Evolutionary conservation across 2,888 invertebrate species (phyloP), one percentile per base, ranked within the genome.

Genomic region (Troides aeacus): DNA sequence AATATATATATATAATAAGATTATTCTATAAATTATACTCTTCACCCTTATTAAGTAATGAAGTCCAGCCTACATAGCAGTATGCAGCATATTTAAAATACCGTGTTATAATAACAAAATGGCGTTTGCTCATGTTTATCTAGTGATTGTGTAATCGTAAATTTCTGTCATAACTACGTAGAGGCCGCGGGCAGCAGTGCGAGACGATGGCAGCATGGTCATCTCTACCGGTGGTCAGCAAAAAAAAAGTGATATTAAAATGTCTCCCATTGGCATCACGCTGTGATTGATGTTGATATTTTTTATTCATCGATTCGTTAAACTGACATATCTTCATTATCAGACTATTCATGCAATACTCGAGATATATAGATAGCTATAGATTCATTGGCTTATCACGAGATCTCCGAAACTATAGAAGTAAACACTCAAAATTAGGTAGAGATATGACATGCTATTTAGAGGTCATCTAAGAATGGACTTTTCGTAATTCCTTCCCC

Each of bases 161-260:
- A 77, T 76, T 74, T 74, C 75, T 69, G 75, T 74, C 74, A 73
- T 72, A 74, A 71, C 71, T 60, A 70, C 69, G 72, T 68, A 70
- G 74, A 70, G 80, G 79, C 74, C 78, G 68, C n/a, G 64, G 70
- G 64, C 69, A 71, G 71, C 76, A 68, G 69, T 75, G 76, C 78
- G 78, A 78, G 77, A 76, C 79, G 56, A n/a, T 63, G 36, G 59
- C 39, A 42, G 64, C 60, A 61, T 61, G 62, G 64, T 62, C 69
- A 65, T 57, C 65, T 61, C 23, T n/a, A 63, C 36, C n/a, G 24
- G 57, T 30, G 57, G 46, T 62, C 57, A 62, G 42, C 65, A 57
- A 64, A 65, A 68, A 64, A 57, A 59, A 63, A 68, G 57, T 60
- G 39, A 56, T 69, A 53, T 69, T 69, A 64, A 69, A 69, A 64